phyloP scores from a whole-genome alignment of 2,888 invertebrate species.

The Lasioglossum leucozonium region DNA sequence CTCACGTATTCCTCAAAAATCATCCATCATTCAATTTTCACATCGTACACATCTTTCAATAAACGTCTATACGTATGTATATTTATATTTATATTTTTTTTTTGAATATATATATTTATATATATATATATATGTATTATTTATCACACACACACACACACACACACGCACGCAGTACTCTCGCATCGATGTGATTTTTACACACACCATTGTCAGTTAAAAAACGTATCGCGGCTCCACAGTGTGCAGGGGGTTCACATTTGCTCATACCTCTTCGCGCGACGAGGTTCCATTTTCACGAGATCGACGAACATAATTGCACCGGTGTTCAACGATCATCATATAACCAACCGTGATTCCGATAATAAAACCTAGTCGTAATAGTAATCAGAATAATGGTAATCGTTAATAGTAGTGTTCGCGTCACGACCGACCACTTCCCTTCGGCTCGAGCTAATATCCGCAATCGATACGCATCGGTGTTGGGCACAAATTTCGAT shows the following conservation, averaged over 20 bases:
- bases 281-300: conserved; percentile 54
- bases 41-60: conserved; percentile 48
- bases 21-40: conserved; percentile 16
- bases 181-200: conserved; percentile 65
- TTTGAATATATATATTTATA: conserved; percentile 40
- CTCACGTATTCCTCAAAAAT: conserved; percentile 24
- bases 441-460: conserved; percentile 39
- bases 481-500: neutral
- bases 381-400: conserved; percentile 58
- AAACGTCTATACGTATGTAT: conserved; percentile 73
- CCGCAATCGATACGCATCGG: neutral
- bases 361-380: conserved; percentile 59
- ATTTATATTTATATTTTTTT: conserved; percentile 49
- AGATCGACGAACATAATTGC: conserved; percentile 70
- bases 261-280: conserved; percentile 14
- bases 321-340: conserved; percentile 57
- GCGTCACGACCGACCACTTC: conserved; percentile 58
- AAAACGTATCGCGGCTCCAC: conserved; percentile 64
- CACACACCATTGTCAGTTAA: conserved; percentile 63
- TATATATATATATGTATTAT: conserved; percentile 58
- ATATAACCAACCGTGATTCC: conserved; percentile 53
- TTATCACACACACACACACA: too few species aligned
- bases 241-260: conserved; percentile 27
- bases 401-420: conserved; percentile 66
- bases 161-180: conserved; percentile 62